Base-by-base conservation (phyloP, 2,888 invertebrate species). In the Ormyrus thymus region DNA sequence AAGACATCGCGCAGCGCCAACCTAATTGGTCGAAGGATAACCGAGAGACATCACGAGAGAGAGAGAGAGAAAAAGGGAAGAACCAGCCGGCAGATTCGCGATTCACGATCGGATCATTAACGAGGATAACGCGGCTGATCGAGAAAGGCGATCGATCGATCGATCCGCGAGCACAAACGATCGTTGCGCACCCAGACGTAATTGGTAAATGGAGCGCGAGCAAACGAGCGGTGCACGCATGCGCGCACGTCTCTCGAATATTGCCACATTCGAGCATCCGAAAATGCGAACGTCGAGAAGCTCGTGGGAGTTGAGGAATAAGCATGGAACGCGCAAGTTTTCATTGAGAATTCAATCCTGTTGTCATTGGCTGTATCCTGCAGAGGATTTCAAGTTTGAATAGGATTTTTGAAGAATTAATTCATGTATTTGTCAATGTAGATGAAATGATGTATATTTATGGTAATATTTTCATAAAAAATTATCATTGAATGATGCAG, bases 91-190 rank as follows among this genome's bases (percentile, higher is more conserved):
- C 77, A 81, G 80, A 82, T 83, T 72, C 82, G 80, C 83, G 82
- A 83, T 83, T 83, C 83, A 83, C 82, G 83, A 82, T 82, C 83
- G 82, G 80, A 81, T 84, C 84, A 83, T 84, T 84, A 83, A 62
- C 68, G 80, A 76, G 66, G 61, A 69, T 69, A 64, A 46, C 56
- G 59, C 55, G 15, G 65, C 56, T n/a, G 76, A 80, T 71, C 81
- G 80, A 80, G 81, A 82, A 84, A 82, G 83, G 84, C 82, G 77
- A 82, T 82, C 82, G 83, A 82, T 82, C 77, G 74, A 59, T 77
- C 78, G 81, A 81, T 61, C 29, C 66, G 55, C 51, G 64, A 55
- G 29, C 13, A 51, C 61, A 50, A 50, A 51, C 56, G 58, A 62
- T 69, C 62, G 55, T n/a, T 9, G 65, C 65, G 71, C 29, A 29